These are phyloP conservation scores for Thysanoteuthis rhombus DNA, from an alignment of 2,888 invertebrate genomes.

Conservation along the genomic window DNA sequence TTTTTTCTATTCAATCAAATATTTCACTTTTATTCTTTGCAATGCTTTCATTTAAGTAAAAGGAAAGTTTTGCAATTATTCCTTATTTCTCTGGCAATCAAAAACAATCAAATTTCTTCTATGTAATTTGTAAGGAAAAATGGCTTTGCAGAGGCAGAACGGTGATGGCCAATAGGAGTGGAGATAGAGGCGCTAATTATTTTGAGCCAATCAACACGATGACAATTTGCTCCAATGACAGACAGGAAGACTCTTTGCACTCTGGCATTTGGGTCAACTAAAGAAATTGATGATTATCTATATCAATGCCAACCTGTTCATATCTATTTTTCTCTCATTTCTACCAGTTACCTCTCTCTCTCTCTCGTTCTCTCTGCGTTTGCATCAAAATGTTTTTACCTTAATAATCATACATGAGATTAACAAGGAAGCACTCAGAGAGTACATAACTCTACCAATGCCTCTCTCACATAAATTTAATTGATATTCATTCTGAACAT, in stretches of 20 bases:
- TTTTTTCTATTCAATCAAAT: not conserved
- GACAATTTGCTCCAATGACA: not conserved
- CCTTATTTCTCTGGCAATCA: not conserved
- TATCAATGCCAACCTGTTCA: not conserved
- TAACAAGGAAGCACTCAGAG: no score
- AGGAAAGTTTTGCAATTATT: not conserved
- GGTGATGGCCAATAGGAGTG: not conserved
- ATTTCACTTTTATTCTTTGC: not conserved
- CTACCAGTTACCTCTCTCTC: not conserved
- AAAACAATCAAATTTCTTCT: not conserved
- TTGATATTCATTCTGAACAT: no score
- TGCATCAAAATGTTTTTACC: no score
- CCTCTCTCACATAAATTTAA: no score
- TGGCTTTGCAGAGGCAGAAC: not conserved
- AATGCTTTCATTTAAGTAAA: slow-evolving; percentile 12
- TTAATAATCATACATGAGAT: no score
- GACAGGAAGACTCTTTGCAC: not conserved
- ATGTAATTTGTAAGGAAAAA: not conserved
- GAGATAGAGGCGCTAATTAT: not conserved
- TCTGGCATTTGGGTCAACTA: not conserved
- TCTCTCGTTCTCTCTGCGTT: not conserved
- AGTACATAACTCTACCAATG: no score
- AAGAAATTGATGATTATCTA: not conserved
- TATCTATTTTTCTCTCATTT: not conserved
- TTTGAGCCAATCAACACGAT: not conserved